Conservation (phyloP, 2,113 vertebrate genomes). For the Megaleporinus macrocephalus region DNA sequence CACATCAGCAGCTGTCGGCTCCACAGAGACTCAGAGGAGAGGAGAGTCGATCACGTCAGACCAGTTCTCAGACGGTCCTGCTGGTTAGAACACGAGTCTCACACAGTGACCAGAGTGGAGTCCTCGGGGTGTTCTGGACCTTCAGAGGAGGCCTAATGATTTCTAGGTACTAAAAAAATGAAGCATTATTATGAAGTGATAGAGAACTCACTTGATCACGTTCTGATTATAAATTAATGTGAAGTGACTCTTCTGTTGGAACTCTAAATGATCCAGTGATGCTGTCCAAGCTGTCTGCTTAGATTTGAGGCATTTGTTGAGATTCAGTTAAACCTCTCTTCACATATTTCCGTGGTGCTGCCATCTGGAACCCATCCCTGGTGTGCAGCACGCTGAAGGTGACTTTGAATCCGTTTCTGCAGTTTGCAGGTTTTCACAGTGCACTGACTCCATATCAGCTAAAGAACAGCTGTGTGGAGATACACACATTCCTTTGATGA, state of each 20-base stretch:
- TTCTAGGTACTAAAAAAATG: too few species aligned
- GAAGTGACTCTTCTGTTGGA: too few species aligned
- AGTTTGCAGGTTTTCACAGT: not conserved
- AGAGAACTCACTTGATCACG: too few species aligned
- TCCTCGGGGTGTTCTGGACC: too few species aligned
- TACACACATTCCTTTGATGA: not conserved
- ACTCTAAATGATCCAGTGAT: too few species aligned
- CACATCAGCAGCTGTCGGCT: not conserved
- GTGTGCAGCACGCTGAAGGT: not conserved
- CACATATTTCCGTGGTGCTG: not conserved
- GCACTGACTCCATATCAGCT: not conserved
- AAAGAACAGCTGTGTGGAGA: slow-evolving; percentile 5
- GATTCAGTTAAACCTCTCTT: slow-evolving; percentile 1
- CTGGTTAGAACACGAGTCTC: too few species aligned
- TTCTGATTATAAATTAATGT: too few species aligned
- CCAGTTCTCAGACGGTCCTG: not conserved
- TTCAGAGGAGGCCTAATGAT: too few species aligned
- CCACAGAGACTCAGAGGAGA: not conserved
- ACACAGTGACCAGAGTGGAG: too few species aligned
- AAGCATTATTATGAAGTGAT: too few species aligned
- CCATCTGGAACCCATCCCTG: slow-evolving; percentile 1
- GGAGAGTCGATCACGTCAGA: not conserved
- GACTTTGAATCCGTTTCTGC: not conserved
- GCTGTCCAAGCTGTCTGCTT: not conserved
- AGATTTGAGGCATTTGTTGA: not conserved